Evolutionary conservation across 2,797 vertebrate genomes (phyloP).

Genomic region (Ataeniobius toweri): DNA sequence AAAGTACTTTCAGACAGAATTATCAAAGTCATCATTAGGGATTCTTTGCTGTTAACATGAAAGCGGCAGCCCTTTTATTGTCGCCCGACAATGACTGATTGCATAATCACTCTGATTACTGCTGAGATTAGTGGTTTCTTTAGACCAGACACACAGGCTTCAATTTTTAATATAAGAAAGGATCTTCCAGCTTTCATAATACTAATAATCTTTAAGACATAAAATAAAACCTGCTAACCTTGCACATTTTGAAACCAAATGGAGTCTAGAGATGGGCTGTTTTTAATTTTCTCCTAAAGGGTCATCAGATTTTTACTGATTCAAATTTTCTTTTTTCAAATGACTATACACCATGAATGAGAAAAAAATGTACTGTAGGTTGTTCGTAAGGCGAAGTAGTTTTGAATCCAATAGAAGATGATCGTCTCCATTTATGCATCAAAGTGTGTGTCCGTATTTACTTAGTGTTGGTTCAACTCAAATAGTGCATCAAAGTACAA

Average conservation of each 20-base stretch:
- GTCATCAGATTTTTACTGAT: background rate
- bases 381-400: background rate
- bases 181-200: conserved; percentile 32
- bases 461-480: background rate
- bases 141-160: conserved; percentile 38
- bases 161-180: conserved; percentile 23
- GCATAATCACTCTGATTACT: conserved; percentile 46
- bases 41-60: conserved; percentile 38
- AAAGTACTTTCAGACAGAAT: conserved; percentile 25
- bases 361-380: background rate
- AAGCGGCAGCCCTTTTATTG: conserved; percentile 37
- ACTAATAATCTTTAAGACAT: conserved; percentile 4
- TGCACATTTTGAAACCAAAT: background rate
- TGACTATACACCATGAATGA: background rate
- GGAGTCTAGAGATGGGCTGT: background rate
- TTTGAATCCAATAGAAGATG: background rate
- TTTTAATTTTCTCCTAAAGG: background rate
- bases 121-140: conserved; percentile 33
- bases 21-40: conserved; percentile 23
- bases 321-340: background rate
- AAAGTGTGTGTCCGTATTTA: background rate
- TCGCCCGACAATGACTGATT: conserved; percentile 35
- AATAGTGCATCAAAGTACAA: background rate
- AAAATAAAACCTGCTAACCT: conserved; percentile 19
- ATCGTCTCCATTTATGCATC: background rate